Evolutionary conservation across 2,113 vertebrate species (phyloP).

Genomic region (Coreoperca whiteheadi): DNA sequence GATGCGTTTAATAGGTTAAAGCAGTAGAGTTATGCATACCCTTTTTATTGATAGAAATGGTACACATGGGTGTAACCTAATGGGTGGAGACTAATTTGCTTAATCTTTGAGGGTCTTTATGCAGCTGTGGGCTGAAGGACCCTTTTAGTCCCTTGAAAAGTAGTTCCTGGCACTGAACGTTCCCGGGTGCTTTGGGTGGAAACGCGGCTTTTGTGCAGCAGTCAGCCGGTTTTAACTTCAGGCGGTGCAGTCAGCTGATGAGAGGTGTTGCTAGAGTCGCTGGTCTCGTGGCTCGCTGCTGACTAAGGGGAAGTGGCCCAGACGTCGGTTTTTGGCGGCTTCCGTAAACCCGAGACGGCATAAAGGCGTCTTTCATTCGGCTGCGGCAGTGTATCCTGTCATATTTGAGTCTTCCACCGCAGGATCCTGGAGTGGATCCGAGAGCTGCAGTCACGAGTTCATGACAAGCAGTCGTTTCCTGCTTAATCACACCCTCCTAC

Average conservation of each 20-base stretch:
- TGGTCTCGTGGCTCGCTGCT: background rate
- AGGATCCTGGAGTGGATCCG: constrained; percentile 2
- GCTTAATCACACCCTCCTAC: background rate
- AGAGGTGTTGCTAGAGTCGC: no score
- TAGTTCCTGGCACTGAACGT: no score
- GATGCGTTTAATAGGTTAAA: no score
- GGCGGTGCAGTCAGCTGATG: background rate
- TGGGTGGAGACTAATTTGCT: no score
- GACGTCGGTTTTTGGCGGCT: background rate
- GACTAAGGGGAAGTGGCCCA: background rate
- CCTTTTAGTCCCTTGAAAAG: no score
- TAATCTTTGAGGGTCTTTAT: no score
- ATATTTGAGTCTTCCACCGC: background rate
- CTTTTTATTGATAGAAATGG: no score
- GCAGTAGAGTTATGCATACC: no score
- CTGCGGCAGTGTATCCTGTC: background rate
- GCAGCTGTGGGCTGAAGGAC: no score
- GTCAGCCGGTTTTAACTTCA: background rate
- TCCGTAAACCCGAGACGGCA: background rate
- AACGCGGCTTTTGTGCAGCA: no score
- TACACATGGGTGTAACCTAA: no score
- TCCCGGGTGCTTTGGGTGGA: no score
- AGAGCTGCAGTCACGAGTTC: constrained; percentile 54
- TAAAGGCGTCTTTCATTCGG: background rate
- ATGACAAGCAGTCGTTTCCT: constrained; percentile 40